Conservation (phyloP, 2,113 vertebrate species). For the Leptobrachium ailaonicum region DNA sequence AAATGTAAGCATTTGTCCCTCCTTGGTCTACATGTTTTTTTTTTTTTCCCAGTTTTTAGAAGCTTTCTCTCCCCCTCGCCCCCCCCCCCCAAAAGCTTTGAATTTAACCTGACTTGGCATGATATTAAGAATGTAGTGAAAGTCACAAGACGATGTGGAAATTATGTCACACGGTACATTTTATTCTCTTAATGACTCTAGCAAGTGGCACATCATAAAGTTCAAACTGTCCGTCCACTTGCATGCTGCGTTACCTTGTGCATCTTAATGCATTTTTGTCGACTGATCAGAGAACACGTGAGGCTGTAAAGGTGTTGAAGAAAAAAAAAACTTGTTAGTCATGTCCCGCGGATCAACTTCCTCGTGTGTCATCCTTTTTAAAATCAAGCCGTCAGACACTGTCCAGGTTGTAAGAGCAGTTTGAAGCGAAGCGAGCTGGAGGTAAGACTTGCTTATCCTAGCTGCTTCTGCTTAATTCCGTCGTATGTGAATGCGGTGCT, state of each 20-base stretch:
- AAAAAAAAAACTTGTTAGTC: conserved; percentile 24
- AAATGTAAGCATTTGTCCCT: background rate
- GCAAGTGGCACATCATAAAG: background rate
- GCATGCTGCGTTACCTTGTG: conserved; percentile 5
- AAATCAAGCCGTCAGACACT: conserved; percentile 14
- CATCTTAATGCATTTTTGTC: conserved; percentile 35
- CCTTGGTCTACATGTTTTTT: background rate
- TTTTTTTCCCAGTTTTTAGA: background rate
- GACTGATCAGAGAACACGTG: conserved; percentile 30
- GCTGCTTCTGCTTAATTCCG: no score
- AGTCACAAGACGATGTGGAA: no score
- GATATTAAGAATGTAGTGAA: no score
- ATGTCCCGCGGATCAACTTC: conserved; percentile 11
- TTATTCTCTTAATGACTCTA: background rate
- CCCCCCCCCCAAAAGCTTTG: no score
- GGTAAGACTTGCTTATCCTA: conserved; percentile 22
- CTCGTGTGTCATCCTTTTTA: conserved; percentile 28
- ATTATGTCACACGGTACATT: background rate
- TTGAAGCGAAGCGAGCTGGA: conserved; percentile 4
- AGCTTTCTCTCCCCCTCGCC: no score
- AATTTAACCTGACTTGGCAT: no score
- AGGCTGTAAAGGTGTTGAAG: background rate
- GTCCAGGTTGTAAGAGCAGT: background rate
- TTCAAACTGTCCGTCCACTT: background rate
- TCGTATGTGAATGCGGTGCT: no score